Evolutionary conservation across 2,113 vertebrate genomes (phyloP).

Genomic region (Paracanthobrama guichenoti): DNA sequence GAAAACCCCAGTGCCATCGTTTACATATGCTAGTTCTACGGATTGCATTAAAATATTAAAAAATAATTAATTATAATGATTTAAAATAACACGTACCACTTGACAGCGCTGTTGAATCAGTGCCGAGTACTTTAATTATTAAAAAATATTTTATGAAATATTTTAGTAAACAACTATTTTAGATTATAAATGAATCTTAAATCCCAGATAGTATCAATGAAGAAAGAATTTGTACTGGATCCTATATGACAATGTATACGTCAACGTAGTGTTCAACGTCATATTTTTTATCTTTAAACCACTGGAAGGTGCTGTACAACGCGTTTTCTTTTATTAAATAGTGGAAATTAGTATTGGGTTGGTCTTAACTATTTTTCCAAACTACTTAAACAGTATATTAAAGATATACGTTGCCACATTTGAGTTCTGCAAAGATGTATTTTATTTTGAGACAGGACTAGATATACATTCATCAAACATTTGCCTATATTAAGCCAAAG

Average conservation of each 20-base stretch:
- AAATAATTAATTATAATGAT: no score
- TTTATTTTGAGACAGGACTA: conserved; percentile 29
- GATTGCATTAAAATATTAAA: neutral
- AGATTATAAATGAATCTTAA: neutral
- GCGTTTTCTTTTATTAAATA: neutral
- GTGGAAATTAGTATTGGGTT: neutral
- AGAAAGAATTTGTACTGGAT: neutral
- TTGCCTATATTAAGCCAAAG: neutral
- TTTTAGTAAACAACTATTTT: neutral
- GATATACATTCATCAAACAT: conserved; percentile 14
- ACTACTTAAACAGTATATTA: neutral
- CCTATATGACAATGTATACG: no score
- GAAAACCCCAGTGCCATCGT: neutral
- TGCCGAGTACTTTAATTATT: neutral
- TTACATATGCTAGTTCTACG: neutral
- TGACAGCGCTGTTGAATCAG: neutral
- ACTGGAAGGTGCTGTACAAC: neutral
- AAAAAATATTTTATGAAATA: no score
- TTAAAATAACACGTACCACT: no score
- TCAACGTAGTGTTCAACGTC: no score
- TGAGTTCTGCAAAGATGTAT: neutral
- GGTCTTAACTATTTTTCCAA: neutral
- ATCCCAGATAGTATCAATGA: neutral
- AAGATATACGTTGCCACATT: neutral
- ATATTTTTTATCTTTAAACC: neutral